A percentile compares a stretch with the other conserved stretches of the same genome.
Conservation (phyloP, 2,797 vertebrate species). For the Cirrhinus molitorella region DNA sequence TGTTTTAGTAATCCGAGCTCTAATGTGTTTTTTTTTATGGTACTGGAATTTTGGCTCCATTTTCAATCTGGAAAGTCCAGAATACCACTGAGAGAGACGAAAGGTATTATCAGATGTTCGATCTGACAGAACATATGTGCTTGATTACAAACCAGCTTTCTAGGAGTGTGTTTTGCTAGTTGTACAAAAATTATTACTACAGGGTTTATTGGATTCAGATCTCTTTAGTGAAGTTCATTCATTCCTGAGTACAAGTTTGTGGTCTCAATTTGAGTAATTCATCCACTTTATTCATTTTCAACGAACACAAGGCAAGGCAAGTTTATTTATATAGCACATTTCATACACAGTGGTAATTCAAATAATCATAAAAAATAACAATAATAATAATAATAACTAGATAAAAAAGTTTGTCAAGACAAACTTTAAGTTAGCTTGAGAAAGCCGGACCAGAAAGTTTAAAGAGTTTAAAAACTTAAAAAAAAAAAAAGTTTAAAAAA, state of each 20-base stretch:
- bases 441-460: too few relatives aligned
- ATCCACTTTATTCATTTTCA: not conserved
- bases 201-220: not conserved
- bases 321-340: too few relatives aligned
- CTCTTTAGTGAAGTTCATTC: not conserved
- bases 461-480: too few relatives aligned
- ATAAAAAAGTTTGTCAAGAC: too few relatives aligned
- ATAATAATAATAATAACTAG: too few relatives aligned
- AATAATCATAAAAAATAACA: too few relatives aligned
- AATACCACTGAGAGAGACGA: too few relatives aligned
- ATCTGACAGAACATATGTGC: not conserved
- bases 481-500: too few relatives aligned
- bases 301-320: not conserved
- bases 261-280: not conserved
- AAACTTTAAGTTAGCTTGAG: too few relatives aligned
- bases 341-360: too few relatives aligned
- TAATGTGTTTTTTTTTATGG: not conserved
- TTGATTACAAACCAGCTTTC: not conserved
- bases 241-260: not conserved
- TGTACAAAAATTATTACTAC: not conserved
- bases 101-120: not conserved
- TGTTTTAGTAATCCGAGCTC: not conserved
- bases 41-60: not conserved
- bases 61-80: not conserved
- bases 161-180: not conserved